Base-by-base conservation (phyloP, 1,140 invertebrate genomes). In the Drosophila eugracilis region DNA sequence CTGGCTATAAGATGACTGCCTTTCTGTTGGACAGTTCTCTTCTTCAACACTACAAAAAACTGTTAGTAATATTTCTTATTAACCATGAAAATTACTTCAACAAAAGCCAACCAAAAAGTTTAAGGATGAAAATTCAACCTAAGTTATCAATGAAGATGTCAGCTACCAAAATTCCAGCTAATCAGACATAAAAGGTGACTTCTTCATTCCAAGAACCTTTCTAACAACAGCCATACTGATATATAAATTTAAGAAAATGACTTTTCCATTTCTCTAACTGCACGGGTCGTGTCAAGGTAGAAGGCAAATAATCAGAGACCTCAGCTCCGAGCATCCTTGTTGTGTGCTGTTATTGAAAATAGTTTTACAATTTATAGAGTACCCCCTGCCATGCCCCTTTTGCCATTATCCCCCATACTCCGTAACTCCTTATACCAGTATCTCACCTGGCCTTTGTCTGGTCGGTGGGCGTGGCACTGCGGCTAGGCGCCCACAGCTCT, bases 301-400 rank as follows among this genome's bases (percentile, higher is more conserved):
- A 72, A 71, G 32, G 55, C 67, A 71, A 73, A 69, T 67, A 67
- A 69, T 69, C 60, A 48, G 30, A 44, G 52, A 72, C 52, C 66
- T 77, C 54, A 65, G 54, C 63, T 69, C 14, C 21, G 48, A 78
- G 53, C 32, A 72, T 62, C 55, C 72, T 59, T 62, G 70, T 78
- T 84, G 62, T 78, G 59, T 78, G 71, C 71, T 86, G 62, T 85
- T 85, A 85, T 85, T 85, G 81, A 85, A 85, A 86, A 85, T 85
- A 85, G 81, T 85, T 85, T 77, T 85, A 85, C 81, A 85, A 86
- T 85, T 85, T 85, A 85, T 85, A 86, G 73, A 65, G 81, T 36
- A 48, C 53, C 52, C 49, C 63, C 32, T 22, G 50, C 26, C 26
- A 15, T 0, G 12, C 22, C 24, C 24, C 19, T 10, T 24, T n/a